A percentile compares a stretch with the other conserved stretches of the same genome.
Evolutionary conservation across 2,113 vertebrate genomes (phyloP).

Genomic region (Serilophus lunatus): DNA sequence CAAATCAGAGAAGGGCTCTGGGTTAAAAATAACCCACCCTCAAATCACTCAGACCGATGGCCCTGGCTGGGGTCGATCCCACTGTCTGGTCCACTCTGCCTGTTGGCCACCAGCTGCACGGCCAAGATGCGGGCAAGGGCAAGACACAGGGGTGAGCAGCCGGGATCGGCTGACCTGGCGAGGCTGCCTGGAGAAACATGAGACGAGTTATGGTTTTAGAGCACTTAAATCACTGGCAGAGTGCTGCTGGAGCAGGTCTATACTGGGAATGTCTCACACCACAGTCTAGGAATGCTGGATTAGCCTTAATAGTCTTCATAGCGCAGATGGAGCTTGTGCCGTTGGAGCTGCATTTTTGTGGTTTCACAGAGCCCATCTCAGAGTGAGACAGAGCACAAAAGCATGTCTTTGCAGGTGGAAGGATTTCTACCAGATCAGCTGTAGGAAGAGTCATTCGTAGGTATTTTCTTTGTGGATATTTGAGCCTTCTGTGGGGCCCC

Average conservation of each 20-base stretch:
- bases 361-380: conserved; percentile 56
- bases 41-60: neutral
- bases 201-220: conserved; percentile 36
- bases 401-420: conserved; percentile 60
- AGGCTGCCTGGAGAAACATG: conserved; percentile 10
- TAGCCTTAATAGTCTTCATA: conserved; percentile 46
- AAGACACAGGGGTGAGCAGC: neutral
- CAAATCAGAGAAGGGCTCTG: neutral
- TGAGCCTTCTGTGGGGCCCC: conserved; percentile 22
- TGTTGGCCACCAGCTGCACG: neutral
- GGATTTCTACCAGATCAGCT: conserved; percentile 60
- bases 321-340: conserved; percentile 44
- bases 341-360: conserved; percentile 60
- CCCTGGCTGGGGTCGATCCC: neutral
- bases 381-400: conserved; percentile 31
- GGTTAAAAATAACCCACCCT: neutral
- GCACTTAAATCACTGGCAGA: conserved; percentile 54
- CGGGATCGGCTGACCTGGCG: neutral
- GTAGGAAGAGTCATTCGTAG: neutral
- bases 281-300: conserved; percentile 69
- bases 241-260: conserved; percentile 57
- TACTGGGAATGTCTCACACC: conserved; percentile 59
- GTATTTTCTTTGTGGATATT: conserved; percentile 43
- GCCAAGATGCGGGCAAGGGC: neutral
- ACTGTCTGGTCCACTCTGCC: neutral